Evolutionary conservation across 2,797 vertebrate genomes (phyloP), one percentile per base, ranked within the genome.

Genomic region (Peromyscus melanophrys): DNA sequence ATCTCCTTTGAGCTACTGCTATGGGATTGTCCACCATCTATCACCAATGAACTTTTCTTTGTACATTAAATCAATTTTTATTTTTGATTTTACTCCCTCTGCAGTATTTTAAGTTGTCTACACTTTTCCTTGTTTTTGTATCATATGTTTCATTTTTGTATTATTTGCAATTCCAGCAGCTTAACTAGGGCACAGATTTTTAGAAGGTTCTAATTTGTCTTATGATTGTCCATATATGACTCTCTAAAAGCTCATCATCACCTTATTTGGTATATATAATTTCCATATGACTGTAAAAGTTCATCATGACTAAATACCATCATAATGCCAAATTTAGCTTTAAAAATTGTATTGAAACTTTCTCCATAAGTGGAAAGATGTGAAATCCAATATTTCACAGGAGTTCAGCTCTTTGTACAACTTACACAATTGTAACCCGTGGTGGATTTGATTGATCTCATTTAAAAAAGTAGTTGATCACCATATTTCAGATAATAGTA

Each of bases 141-240:
- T 12, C n/a, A n/a, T 10, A 52, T 7, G 69, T 49, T 69, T 86
- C 31, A 52, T 19, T 16, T 86, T n/a, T 69, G 43, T n/a, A 12
- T 67, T 63, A 67, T 69, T 85, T 85, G 6, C 31, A 52, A 85
- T 46, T 46, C 31, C 6, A 67, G 31, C 46, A 25, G 49, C 11
- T 43, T 49, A 23, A 31, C 0, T 63, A 29, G 37, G 0, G 0
- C 11, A 49, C 7, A 7, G 16, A 12, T 27, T 21, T 65, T 46
- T 21, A 65, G 27, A 65, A 46, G 29, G 43, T 11, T 49, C 29
- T 14, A 8, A 49, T 13, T 67, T 67, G 34, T 37, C 65, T 87
- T 49, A 55, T n/a, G 13, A 55, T 86, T 69, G n/a, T 37, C 6
- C 65, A 27, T 10, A 25, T 25, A n/a, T 69, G 7, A 0, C 7